Percentiles rank a stretch among this genome's conserved stretches.
These are phyloP conservation scores for Micromys minutus DNA, from an alignment of 2,113 vertebrate genomes.

Conservation along the genomic window DNA sequence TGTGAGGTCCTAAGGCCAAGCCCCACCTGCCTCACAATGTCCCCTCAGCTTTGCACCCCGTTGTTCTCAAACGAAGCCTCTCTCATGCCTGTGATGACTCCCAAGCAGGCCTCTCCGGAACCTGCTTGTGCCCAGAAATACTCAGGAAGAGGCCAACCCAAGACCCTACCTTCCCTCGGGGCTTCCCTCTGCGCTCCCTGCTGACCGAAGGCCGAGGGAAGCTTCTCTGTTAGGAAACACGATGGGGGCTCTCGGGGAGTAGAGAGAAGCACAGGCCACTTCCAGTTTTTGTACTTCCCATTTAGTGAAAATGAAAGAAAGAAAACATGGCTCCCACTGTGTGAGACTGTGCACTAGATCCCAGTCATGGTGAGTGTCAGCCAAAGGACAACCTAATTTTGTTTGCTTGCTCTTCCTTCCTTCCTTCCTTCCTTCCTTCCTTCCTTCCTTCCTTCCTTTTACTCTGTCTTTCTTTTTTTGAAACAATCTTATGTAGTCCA, in stretches of 20 bases:
- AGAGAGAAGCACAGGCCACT: not conserved
- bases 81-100: not conserved
- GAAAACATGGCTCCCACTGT: not conserved
- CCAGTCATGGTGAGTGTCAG: not conserved
- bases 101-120: not conserved
- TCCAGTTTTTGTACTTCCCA: not conserved
- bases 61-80: not conserved
- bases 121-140: not conserved
- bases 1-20: not conserved
- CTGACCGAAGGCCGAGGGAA: not conserved
- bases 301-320: not conserved
- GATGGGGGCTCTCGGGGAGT: not conserved
- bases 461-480: too few relatives aligned
- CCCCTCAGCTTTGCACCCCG: not conserved
- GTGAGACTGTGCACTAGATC: not conserved
- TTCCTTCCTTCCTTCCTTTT: fast-evolving
- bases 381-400: not conserved
- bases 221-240: not conserved
- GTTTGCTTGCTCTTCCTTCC: too few relatives aligned
- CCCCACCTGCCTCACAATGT: not conserved
- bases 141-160: not conserved
- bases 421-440: fast-evolving
- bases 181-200: not conserved
- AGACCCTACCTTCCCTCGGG: not conserved
- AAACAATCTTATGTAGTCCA: not conserved